Conservation (phyloP, 2,113 vertebrate genomes). For the Melanerpes formicivorus region DNA sequence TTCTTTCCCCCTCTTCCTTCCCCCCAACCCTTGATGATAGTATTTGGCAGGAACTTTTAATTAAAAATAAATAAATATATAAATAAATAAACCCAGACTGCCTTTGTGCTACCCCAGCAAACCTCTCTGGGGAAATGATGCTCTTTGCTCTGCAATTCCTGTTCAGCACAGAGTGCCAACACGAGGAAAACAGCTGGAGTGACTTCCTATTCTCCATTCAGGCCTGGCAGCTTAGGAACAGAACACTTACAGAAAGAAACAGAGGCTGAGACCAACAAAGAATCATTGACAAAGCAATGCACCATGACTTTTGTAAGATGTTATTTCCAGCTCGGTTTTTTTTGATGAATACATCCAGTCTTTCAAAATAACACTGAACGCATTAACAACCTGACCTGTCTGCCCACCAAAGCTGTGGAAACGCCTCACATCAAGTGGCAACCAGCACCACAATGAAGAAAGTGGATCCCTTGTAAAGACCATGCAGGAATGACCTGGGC, state of each 20-base stretch:
- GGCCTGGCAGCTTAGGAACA: conserved; percentile 3
- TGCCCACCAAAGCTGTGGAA: not conserved
- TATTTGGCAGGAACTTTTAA: conserved; percentile 70
- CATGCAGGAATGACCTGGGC: not conserved
- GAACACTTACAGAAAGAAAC: not conserved
- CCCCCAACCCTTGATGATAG: not conserved
- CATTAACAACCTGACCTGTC: not conserved
- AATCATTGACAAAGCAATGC: not conserved
- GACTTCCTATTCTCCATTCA: conserved; percentile 57
- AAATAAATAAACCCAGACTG: conserved; percentile 15
- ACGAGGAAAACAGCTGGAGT: conserved; percentile 63
- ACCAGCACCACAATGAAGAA: not conserved
- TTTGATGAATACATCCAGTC: not conserved
- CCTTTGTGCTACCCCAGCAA: conserved; percentile 57
- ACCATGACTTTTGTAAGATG: not conserved
- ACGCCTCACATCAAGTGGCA: not conserved
- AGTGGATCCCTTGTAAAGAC: not conserved
- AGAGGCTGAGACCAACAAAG: not conserved
- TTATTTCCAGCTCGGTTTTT: not conserved
- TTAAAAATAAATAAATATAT: not conserved
- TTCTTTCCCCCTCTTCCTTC: not conserved
- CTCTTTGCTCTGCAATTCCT: conserved; percentile 72
- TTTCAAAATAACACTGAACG: not conserved
- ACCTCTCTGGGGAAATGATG: conserved; percentile 58
- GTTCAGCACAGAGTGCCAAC: conserved; percentile 44